A percentile compares a stretch with the other conserved stretches of the same genome.
Evolutionary conservation across 2,797 vertebrate genomes (phyloP).

Genomic region (Spheniscus humboldti): DNA sequence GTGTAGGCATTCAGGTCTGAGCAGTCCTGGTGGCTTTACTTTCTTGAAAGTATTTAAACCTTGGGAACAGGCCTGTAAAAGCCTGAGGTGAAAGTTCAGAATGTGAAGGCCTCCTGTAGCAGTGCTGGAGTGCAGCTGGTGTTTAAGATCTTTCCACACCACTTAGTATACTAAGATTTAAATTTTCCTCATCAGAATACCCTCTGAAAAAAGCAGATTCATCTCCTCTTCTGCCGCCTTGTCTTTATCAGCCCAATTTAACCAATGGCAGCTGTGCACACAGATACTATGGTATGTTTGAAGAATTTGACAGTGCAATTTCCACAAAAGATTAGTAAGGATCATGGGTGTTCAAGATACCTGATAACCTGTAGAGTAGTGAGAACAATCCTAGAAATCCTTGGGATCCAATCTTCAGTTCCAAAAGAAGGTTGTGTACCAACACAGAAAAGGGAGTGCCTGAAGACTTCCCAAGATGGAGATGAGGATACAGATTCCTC

Average conservation of each 20-base stretch:
- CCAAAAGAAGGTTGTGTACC: not conserved
- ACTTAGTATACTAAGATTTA: not conserved
- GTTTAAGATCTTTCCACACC: not conserved
- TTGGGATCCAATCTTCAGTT: not conserved
- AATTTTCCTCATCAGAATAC: not conserved
- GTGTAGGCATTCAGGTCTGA: not conserved
- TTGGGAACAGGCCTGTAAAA: not conserved
- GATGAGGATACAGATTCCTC: not conserved
- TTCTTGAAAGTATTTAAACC: not conserved
- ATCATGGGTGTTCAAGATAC: slow-evolving; percentile 7
- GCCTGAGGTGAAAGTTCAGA: not conserved
- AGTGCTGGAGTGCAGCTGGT: not conserved
- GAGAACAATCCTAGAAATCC: slow-evolving; percentile 38
- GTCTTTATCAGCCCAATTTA: not conserved
- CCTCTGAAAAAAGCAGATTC: not conserved
- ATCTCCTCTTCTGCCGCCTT: slow-evolving; percentile 4
- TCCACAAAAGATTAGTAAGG: not conserved
- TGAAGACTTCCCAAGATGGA: not conserved
- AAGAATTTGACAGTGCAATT: not conserved
- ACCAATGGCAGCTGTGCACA: not conserved
- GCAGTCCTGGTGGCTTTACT: not conserved
- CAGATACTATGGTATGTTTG: not conserved
- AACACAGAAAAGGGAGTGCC: not conserved
- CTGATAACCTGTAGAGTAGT: not conserved
- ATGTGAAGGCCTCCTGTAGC: not conserved